These are phyloP conservation scores for Brachionus sp. DNA, from an alignment of 1,140 invertebrate species.

Conservation along the genomic window DNA sequence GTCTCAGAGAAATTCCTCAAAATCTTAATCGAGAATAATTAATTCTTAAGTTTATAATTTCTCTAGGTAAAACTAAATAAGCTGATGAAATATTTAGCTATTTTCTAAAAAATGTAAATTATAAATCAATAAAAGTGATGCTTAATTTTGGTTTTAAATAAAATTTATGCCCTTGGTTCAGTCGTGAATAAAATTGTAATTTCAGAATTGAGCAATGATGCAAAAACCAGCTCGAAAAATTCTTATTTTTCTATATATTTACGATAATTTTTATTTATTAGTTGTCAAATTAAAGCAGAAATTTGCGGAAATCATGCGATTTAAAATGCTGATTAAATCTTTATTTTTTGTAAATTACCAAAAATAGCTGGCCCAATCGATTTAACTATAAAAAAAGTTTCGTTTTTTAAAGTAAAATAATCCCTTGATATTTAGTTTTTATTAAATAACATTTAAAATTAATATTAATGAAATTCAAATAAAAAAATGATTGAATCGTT, in stretches of 20 bases:
- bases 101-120: background rate
- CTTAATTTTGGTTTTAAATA: background rate
- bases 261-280: background rate
- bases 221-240: background rate
- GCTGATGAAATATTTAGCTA: background rate
- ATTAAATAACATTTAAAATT: background rate
- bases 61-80: background rate
- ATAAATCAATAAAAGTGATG: background rate
- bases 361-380: background rate
- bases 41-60: background rate
- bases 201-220: background rate
- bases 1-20: background rate
- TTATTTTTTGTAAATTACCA: background rate
- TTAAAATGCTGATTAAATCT: background rate
- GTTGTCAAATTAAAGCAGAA: background rate
- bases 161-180: background rate
- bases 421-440: background rate
- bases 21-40: background rate
- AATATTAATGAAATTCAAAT: background rate
- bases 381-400: background rate
- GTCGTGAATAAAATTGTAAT: background rate
- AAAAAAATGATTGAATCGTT: background rate
- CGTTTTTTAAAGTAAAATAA: background rate
- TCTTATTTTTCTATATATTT: background rate
- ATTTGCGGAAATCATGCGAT: background rate